These are phyloP conservation scores for Athetis lepigone DNA, from an alignment of 2,888 invertebrate species.

Conservation along the genomic window DNA sequence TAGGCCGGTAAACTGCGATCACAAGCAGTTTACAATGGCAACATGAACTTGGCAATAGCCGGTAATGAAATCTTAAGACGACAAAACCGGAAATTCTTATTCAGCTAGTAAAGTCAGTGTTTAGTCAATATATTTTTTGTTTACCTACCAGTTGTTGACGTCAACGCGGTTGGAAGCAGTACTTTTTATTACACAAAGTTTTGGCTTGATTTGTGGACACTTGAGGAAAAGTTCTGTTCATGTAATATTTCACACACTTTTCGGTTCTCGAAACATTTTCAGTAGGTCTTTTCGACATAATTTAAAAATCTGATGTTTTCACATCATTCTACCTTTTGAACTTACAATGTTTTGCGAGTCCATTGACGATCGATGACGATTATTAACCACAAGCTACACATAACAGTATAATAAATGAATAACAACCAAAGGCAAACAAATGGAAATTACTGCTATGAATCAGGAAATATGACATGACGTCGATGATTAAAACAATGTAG, in stretches of 20 bases:
- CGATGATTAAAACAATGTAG: neutral
- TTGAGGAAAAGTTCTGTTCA: neutral
- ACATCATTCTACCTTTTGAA: too few relatives aligned
- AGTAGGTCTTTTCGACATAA: neutral
- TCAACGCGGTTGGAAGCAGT: constrained; percentile 44
- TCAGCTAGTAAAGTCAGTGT: constrained; percentile 13
- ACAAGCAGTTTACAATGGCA: constrained; percentile 9
- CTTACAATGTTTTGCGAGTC: constrained; percentile 4
- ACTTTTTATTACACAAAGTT: neutral
- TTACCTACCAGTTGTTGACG: constrained; percentile 45
- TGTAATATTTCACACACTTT: neutral
- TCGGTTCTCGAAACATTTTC: neutral
- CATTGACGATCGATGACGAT: constrained; percentile 26
- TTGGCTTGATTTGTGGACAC: constrained; percentile 1
- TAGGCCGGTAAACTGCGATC: neutral
- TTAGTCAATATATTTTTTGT: constrained; percentile 28
- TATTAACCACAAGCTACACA: constrained; percentile 30
- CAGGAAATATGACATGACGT: constrained; percentile 5
- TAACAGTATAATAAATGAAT: constrained; percentile 44
- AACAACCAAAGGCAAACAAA: constrained; percentile 22
- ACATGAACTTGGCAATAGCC: constrained; percentile 17
- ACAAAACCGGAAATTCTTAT: constrained; percentile 19
- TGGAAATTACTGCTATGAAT: constrained; percentile 38
- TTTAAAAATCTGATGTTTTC: too few relatives aligned
- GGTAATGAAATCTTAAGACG: constrained; percentile 15